Base-by-base conservation (phyloP, 2,888 invertebrate species). In the Acronicta alni region DNA sequence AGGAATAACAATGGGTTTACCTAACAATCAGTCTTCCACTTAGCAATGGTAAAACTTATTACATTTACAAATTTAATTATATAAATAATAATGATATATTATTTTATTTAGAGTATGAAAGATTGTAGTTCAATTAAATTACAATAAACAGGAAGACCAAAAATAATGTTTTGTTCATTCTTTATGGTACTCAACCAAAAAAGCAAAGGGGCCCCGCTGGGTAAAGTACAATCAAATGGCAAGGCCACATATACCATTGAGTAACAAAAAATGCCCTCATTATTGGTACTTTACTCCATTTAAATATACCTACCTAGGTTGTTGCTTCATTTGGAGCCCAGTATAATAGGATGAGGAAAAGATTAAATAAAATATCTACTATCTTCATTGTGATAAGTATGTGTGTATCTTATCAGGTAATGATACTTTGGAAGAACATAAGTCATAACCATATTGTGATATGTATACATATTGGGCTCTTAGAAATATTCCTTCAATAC, bases 201-300 rank as follows among this genome's bases (percentile, higher is more conserved):
- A 43, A 70, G 60, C 38, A 17, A 53, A 69, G 72, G 70, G 78
- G 76, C 68, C 59, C 62, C 64, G 54, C 10, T 53, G 75, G 79
- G 71, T 73, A 53, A 16, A 63, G 37, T 53, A 32, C 48, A 61
- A 60, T 63, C 57, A 73, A 68, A 65, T 57, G 49, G 47, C 72
- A 77, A 76, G 76, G 76, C 64, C 75, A 69, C 51, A 41, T 58
- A 45, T 48, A 52, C 32, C 63, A 39, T 23, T 39, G 49, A 48
- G 16, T 16, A 44, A 51, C 37, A 44, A 41, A 56, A 57, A 52
- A 42, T 7, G 9, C 9, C 39, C 32, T 56, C 37, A 38, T 56
- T 35, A 12, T 16, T 43, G n/a, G 35, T 47, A 44, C 23, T 41
- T 14, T 3, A 12, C 35, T 35, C 1, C 7, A 35, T 35, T 6